Conservation (phyloP, 1,140 invertebrate species). For the Eriocheir sinensis region DNA sequence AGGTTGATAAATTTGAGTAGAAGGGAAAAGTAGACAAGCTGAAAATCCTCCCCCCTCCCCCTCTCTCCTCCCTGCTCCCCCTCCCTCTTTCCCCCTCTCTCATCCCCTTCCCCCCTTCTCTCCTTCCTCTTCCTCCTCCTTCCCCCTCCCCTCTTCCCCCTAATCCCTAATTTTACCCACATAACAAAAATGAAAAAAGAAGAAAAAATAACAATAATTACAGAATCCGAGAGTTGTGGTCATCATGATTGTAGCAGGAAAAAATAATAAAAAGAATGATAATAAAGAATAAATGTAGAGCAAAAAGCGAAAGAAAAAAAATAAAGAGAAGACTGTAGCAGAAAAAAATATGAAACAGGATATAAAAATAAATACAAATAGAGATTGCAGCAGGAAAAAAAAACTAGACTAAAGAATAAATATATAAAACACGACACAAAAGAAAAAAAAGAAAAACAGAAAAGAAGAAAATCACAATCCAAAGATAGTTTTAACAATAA, state of each 20-base stretch:
- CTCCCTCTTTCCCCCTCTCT: neutral
- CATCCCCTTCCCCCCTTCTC: neutral
- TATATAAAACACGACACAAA: too few species aligned
- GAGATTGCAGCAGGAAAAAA: too few species aligned
- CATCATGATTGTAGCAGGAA: neutral
- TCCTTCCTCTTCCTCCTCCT: neutral
- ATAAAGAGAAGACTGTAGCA: neutral
- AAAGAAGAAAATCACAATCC: too few species aligned
- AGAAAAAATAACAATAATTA: neutral
- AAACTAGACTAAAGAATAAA: too few species aligned
- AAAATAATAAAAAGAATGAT: neutral
- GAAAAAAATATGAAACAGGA: neutral
- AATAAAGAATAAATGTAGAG: neutral
- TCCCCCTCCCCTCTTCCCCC: neutral
- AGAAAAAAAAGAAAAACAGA: too few species aligned
- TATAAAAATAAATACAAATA: too few species aligned
- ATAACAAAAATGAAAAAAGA: neutral
- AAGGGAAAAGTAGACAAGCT: neutral
- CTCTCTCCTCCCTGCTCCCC: neutral
- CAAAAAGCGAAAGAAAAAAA: neutral
- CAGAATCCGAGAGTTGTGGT: neutral
- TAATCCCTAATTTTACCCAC: neutral
- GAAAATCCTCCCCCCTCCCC: neutral
- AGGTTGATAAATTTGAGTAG: neutral
- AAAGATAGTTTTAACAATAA: too few species aligned